phyloP scores from a whole-genome alignment of 2,797 vertebrate genomes.

The Miichthys miiuy region DNA sequence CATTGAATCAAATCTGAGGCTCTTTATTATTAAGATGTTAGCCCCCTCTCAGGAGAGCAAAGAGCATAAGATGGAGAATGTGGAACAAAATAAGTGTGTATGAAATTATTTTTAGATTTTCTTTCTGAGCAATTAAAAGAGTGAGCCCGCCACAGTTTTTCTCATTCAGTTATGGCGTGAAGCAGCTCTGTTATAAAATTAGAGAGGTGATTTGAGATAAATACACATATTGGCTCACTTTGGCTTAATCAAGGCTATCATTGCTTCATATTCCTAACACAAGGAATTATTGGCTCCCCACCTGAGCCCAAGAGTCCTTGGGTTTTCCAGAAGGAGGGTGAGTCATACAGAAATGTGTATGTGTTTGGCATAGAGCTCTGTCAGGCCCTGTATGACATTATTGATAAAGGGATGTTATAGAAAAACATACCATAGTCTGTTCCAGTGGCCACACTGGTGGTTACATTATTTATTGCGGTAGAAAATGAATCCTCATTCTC shows the following conservation, averaged over 20 bases:
- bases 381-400: slow-evolving; percentile 37
- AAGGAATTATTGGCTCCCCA: slow-evolving; percentile 41
- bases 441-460: slow-evolving; percentile 25
- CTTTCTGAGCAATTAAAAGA: slow-evolving; percentile 60
- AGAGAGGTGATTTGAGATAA: slow-evolving; percentile 51
- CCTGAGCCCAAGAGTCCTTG: slow-evolving; percentile 58
- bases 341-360: slow-evolving; percentile 55
- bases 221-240: slow-evolving; percentile 50
- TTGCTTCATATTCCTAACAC: slow-evolving; percentile 37
- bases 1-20: slow-evolving; percentile 53
- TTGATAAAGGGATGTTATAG: slow-evolving; percentile 26
- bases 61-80: slow-evolving; percentile 26
- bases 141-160: slow-evolving; percentile 36
- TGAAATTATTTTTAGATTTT: slow-evolving; percentile 16
- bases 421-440: neutral
- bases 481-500: slow-evolving; percentile 32
- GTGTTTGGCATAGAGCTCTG: slow-evolving; percentile 56
- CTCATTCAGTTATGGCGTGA: slow-evolving; percentile 30
- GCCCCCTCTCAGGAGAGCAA: slow-evolving; percentile 23
- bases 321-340: slow-evolving; percentile 45
- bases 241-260: slow-evolving; percentile 52
- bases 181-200: slow-evolving; percentile 55
- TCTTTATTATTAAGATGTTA: slow-evolving; percentile 39
- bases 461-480: slow-evolving; percentile 42
- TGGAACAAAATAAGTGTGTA: neutral